A percentile compares a stretch with the other conserved stretches of the same genome.
These are phyloP conservation scores for Candidula unifasciata DNA, from an alignment of 2,888 invertebrate species.

Conservation along the genomic window DNA sequence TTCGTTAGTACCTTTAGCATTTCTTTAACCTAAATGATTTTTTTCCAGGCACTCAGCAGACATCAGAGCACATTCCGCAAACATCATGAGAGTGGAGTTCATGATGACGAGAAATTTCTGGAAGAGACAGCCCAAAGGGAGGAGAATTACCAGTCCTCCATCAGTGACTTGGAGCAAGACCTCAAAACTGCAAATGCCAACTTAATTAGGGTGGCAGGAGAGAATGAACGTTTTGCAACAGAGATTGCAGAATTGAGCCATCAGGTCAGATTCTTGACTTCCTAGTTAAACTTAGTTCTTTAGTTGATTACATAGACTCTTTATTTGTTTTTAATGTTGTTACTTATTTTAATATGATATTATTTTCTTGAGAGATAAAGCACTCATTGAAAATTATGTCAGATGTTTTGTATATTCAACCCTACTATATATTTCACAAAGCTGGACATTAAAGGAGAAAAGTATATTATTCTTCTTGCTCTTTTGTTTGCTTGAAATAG, in stretches of 20 bases:
- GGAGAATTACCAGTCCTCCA: conserved; percentile 92
- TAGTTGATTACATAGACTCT: no score
- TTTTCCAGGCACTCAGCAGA: conserved; percentile 91
- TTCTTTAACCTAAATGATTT: not conserved
- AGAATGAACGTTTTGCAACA: conserved; percentile 89
- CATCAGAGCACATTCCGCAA: conserved; percentile 96
- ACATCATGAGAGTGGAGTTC: conserved; percentile 95
- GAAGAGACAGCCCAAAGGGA: conserved; percentile 96
- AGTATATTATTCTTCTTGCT: no score
- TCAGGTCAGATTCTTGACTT: conserved; percentile 42
- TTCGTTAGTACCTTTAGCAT: not conserved
- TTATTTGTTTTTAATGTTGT: no score
- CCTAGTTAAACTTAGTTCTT: no score
- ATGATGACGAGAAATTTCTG: conserved; percentile 96
- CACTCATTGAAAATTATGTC: no score
- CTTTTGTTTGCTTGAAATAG: no score
- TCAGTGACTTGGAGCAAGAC: conserved; percentile 83
- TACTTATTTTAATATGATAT: no score
- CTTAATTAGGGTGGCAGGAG: conserved; percentile 86
- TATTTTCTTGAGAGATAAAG: no score
- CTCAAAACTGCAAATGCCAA: conserved; percentile 67
- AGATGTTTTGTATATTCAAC: no score
- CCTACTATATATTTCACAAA: no score
- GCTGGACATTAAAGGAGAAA: no score
- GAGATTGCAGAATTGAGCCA: conserved; percentile 65